Percentiles rank a stretch among this genome's conserved stretches.
phyloP scores from a whole-genome alignment of 2,797 vertebrate genomes.

The Pangasius mekongensis region DNA sequence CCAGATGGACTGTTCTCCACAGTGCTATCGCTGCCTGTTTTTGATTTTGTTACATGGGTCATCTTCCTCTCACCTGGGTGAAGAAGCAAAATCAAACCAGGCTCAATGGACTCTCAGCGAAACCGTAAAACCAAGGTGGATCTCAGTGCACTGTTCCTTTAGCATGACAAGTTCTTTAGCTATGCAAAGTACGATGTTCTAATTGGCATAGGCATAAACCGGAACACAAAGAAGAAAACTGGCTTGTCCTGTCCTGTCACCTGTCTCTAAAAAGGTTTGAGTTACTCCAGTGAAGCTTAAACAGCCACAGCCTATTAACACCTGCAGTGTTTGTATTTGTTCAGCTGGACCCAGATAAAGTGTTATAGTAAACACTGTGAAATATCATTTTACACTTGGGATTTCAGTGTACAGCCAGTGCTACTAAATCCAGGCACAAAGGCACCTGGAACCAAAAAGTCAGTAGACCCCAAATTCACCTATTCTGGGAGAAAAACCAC shows the following conservation, averaged over 20 bases:
- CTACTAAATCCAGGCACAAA: not conserved
- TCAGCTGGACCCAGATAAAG: not conserved
- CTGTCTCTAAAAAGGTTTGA: not conserved
- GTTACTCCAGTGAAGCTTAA: not conserved
- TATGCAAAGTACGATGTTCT: constrained; percentile 16
- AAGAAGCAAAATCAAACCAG: constrained; percentile 5
- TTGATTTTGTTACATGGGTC: constrained; percentile 49
- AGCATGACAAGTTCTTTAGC: constrained; percentile 16
- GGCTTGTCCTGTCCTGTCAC: constrained; percentile 63
- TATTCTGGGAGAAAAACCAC: not conserved
- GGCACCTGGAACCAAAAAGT: not conserved
- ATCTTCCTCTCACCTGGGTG: constrained; percentile 50
- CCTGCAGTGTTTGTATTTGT: not conserved
- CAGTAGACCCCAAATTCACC: not conserved
- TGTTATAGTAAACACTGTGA: not conserved
- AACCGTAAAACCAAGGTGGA: not conserved
- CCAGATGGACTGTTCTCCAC: constrained; percentile 61
- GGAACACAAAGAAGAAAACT: constrained; percentile 59
- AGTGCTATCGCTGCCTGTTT: constrained; percentile 61
- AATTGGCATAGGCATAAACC: constrained; percentile 17
- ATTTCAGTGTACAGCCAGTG: not conserved
- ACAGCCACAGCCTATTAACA: not conserved
- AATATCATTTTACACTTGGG: not conserved
- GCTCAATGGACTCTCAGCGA: not conserved
- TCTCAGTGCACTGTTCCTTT: not conserved